Base-by-base conservation (phyloP, 2,888 invertebrate genomes). In the Thera obeliscata region DNA sequence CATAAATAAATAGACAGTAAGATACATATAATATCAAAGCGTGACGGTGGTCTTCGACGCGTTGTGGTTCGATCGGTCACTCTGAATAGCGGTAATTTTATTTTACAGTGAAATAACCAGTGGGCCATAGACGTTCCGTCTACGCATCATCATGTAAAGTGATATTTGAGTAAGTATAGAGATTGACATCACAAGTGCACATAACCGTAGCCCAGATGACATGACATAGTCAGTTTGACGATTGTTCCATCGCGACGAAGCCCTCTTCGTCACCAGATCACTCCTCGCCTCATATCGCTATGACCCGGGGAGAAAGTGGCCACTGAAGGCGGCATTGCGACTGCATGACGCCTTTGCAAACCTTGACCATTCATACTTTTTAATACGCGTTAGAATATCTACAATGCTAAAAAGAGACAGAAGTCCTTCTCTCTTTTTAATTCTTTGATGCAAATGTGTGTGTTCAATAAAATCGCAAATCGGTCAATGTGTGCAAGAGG, bases 221-320 rank as follows among this genome's bases (percentile, higher is more conserved):
- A 67, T 64, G 76, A 77, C 9, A 46, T 46, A 9, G 43, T 0
- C 71, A 72, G 82, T 35, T 61, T 48, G 46, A 56, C 89, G 82
- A 86, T 79, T 79, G 87, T 83, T 81, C 75, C 69, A 74, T 73
- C 64, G 67, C 54, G 76, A 82, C 86, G 81, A 48, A 66, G 64
- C 66, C 75, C 78, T 80, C 81, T 58, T 12, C 35, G 70, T 66
- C 82, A 66, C 72, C 55, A 59, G 70, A 74, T 77, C 87, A 78
- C 90, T 83, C 85, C 78, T 74, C 68, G 81, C 76, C 60, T 63
- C 90, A 88, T 85, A 81, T 66, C 9, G 9, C 69, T 77, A 84
- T 92, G 88, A 77, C 76, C 86, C 82, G 56, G 73, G 77, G 77
- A 87, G 87, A 82, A 88, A 74, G 69, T 69, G 64, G 73, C 76